Evolutionary conservation across 2,888 invertebrate genomes (phyloP).

Genomic region (Rotaria macrura): DNA sequence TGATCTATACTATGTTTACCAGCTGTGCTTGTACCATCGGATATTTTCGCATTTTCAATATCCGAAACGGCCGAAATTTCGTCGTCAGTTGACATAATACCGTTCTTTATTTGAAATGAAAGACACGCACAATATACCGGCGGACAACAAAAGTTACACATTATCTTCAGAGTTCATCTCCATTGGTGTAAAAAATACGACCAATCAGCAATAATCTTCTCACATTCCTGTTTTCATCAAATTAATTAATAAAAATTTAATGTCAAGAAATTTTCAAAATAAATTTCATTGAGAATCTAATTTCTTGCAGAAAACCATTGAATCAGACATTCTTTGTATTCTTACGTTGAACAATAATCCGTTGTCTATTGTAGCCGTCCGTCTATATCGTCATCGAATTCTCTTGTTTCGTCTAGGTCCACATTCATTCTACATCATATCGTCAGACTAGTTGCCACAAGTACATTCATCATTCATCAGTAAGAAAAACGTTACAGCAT

Average conservation of each 20-base stretch:
- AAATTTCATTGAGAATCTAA: no score
- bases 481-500: no score
- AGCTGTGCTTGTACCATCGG: not conserved
- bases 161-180: not conserved
- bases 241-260: not conserved
- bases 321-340: not conserved
- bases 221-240: not conserved
- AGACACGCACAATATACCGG: not conserved
- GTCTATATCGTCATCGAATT: not conserved
- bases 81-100: not conserved
- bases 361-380: not conserved
- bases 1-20: not conserved
- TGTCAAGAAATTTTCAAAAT: no score
- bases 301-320: no score
- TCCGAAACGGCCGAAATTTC: not conserved
- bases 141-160: not conserved
- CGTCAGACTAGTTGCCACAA: not conserved
- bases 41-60: not conserved
- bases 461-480: not conserved
- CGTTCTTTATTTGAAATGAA: not conserved
- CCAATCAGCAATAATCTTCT: not conserved
- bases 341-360: not conserved
- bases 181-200: not conserved
- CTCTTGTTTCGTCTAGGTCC: not conserved
- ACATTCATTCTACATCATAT: not conserved